phyloP scores from a whole-genome alignment of 2,888 invertebrate genomes.

The Meiosimyza platycephala region DNA sequence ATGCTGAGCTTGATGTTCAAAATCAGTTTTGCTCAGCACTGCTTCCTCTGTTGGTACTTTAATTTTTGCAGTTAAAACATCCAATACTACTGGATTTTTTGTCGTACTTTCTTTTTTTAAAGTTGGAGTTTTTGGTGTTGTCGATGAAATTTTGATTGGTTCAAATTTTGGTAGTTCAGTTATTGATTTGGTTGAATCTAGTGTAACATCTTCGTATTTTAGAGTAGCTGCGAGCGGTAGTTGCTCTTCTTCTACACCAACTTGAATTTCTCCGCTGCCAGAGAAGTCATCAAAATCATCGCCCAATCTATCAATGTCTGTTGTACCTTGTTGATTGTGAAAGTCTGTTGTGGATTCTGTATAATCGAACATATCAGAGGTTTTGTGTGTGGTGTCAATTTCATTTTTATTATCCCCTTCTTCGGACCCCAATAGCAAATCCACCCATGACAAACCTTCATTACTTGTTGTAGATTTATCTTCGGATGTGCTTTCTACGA shows the following conservation, averaged over 20 bases:
- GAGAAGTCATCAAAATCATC: slow-evolving; percentile 53
- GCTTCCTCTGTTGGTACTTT: slow-evolving; percentile 17
- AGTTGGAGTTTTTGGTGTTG: not conserved
- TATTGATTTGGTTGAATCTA: slow-evolving; percentile 16
- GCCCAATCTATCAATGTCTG: slow-evolving; percentile 44
- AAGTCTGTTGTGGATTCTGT: slow-evolving; percentile 31
- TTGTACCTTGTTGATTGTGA: slow-evolving; percentile 34
- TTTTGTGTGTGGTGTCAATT: not conserved
- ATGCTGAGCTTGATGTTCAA: not conserved
- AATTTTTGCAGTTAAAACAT: no score
- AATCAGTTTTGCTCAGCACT: not conserved
- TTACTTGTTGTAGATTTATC: slow-evolving; percentile 45
- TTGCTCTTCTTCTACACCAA: slow-evolving; percentile 55
- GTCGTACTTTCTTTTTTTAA: slow-evolving; percentile 25
- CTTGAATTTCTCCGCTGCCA: slow-evolving; percentile 50
- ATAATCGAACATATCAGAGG: slow-evolving; percentile 29
- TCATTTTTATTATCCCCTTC: slow-evolving; percentile 49
- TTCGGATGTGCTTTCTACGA: slow-evolving; percentile 39
- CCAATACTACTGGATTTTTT: no score
- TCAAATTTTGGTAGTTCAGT: not conserved
- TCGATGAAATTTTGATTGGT: not conserved
- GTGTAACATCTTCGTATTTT: slow-evolving; percentile 30
- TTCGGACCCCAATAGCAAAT: slow-evolving; percentile 57
- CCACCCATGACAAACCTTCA: slow-evolving; percentile 56
- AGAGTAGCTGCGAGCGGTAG: slow-evolving; percentile 4